Evolutionary conservation across 2,113 vertebrate species (phyloP), one percentile per base, ranked within the genome.

Genomic region (Rhabdornis inornatus): DNA sequence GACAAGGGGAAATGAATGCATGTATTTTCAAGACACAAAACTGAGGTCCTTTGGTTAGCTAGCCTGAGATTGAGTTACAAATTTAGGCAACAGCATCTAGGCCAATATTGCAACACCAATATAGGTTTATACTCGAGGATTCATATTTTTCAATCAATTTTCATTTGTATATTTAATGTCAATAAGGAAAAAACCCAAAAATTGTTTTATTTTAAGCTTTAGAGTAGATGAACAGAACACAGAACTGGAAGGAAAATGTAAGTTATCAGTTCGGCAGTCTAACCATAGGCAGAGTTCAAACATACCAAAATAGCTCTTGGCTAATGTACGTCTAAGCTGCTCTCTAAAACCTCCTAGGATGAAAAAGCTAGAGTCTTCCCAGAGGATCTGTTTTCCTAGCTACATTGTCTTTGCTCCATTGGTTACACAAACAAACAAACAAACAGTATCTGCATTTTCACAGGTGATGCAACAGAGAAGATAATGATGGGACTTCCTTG

Each of bases 401-500:
- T 69, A 47, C 6, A 6, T 9, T 30, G 17, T 15, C 45, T 85
- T 88, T 76, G 45, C 52, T 71, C 57, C 39, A 65, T 1, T 35
- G 3, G 1, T 71, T 53, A 84, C 44, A 91, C 81, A 94, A 70
- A 90, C 61, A 61, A 52, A 74, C 3, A 35, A 56, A 87, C 4
- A 35, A 42, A 85, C 49, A 59, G 21, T 33, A 68, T 83, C 75
- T 60, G 57, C 45, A 31, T 57, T 83, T 91, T 28, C 75, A 95
- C 84, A 93, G 76, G 78, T 55, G 92, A 94, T 79, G 66, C 57
- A 89, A 95, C 90, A 76, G 70, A 81, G 68, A 95, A 93, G 93
- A 80, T 39, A 50, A 72, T 35, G 78, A 88, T 1, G 10, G 10
- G 75, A 93, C 42, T 83, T 49, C 59, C 35, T 80, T 59, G 71